A percentile compares a stretch with the other conserved stretches of the same genome.
These are phyloP conservation scores for Stenotaenia linearis DNA, from an alignment of 2,888 invertebrate species.

Conservation along the genomic window DNA sequence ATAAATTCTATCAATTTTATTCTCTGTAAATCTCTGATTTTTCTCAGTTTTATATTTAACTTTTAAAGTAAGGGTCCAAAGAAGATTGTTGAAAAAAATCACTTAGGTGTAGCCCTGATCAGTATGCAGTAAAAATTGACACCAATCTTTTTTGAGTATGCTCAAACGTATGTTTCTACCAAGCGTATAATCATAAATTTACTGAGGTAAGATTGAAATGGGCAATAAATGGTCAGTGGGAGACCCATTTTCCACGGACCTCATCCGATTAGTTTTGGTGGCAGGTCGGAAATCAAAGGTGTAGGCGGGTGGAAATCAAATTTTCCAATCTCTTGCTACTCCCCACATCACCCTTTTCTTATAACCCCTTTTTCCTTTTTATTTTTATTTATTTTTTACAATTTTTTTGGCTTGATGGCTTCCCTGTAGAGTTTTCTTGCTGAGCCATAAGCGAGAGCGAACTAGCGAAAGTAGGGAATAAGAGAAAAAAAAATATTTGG, in stretches of 20 bases:
- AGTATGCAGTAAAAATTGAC: neutral
- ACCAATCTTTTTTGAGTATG: neutral
- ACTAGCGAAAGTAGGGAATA: slow-evolving; percentile 10
- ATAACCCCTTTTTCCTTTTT: neutral
- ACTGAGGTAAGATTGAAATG: slow-evolving; percentile 10
- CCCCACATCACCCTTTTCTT: neutral
- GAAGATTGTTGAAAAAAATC: too few relatives aligned
- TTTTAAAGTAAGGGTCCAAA: too few relatives aligned
- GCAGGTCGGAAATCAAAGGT: slow-evolving; percentile 21
- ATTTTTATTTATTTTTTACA: neutral
- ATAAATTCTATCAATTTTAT: too few relatives aligned
- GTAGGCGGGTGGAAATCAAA: slow-evolving; percentile 6
- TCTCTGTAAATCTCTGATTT: too few relatives aligned
- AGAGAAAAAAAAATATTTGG: slow-evolving; percentile 13
- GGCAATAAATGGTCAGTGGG: slow-evolving; percentile 24
- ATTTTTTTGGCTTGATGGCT: slow-evolving; percentile 10
- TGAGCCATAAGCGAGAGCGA: slow-evolving; percentile 16
- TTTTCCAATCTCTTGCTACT: neutral
- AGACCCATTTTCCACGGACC: slow-evolving; percentile 5
- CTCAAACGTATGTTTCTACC: slow-evolving; percentile 17
- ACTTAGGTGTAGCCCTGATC: neutral
- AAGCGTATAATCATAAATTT: slow-evolving; percentile 24
- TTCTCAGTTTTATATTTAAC: too few relatives aligned
- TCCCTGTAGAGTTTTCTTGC: neutral
- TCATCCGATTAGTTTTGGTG: slow-evolving; percentile 24